Evolutionary conservation across 1,140 invertebrate genomes (phyloP), one percentile per base, ranked within the genome.

Genomic region (Trachelipus rathkii): DNA sequence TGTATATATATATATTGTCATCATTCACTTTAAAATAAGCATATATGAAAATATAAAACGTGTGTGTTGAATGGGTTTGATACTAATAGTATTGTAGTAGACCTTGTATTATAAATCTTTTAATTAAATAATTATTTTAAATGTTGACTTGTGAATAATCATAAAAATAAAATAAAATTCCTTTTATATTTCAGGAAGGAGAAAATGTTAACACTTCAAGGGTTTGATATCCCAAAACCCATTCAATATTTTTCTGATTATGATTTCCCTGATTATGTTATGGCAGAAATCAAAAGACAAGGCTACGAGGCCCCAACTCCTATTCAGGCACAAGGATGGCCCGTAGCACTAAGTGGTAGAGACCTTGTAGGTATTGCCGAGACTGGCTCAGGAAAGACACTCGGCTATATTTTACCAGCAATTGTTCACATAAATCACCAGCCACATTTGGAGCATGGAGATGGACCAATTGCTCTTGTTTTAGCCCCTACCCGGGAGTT

Each of bases 361-460:
- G 88, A 90, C 83, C 82, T 89, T 78, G 86, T 88, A 44, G 89
- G 89, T 13, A 89, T 90, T 81, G 89, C 96, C 24, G 94, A 96
- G 85, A 96, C 95, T 66, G 79, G 79, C 44, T 80, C 79, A 45
- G 81, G 81, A 43, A 82, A 82, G 66, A 82, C 82, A 11, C 74
- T 82, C 43, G 82, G 79, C 44, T 91, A 90, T 80, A 87, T 89
- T 53, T 82, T 91, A 70, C 90, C 90, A 67, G 87, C 87, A 13
- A 93, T 97, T 85, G 92, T 98, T 43, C 96, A 98, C 84, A 97
- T 97, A 75, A 95, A 94, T 82, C 90, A 95, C 84, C 95, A 98
- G 84, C 89, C 90, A 66, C 90, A 90, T 13, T 96, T 60, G n/a
- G 88, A 89, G 81, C 87, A 91, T 75, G 92, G 93, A 15, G 95